Evolutionary conservation across 2,797 vertebrate genomes (phyloP).

Genomic region (Borostomias antarcticus): DNA sequence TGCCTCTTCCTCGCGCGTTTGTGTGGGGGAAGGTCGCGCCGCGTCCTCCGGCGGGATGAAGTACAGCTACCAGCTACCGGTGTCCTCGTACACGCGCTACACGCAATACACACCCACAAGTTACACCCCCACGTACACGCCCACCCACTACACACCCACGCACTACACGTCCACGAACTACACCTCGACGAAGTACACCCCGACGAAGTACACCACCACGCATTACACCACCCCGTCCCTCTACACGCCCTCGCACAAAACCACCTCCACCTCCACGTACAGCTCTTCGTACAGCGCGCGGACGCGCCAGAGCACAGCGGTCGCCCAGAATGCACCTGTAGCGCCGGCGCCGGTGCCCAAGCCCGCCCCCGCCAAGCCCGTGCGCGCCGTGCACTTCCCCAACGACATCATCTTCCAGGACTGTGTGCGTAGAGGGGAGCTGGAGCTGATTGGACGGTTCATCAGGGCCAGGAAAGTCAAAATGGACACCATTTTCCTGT

Average conservation of each 20-base stretch:
- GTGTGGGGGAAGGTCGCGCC: slow-evolving; percentile 46
- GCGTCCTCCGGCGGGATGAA: slow-evolving; percentile 78
- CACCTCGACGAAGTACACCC: slow-evolving; percentile 42
- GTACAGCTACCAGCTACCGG: slow-evolving; percentile 75
- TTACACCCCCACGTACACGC: slow-evolving; percentile 60
- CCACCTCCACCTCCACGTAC: slow-evolving; percentile 34
- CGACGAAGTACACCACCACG: slow-evolving; percentile 53
- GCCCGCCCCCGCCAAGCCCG: slow-evolving; percentile 57
- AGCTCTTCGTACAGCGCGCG: slow-evolving; percentile 46
- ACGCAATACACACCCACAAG: slow-evolving; percentile 57
- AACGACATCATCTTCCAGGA: slow-evolving; percentile 94
- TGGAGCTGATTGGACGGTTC: slow-evolving; percentile 94
- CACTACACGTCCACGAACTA: slow-evolving; percentile 52
- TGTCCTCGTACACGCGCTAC: slow-evolving; percentile 69
- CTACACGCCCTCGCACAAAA: slow-evolving; percentile 30
- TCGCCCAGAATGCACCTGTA: slow-evolving; percentile 37
- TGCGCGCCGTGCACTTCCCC: slow-evolving; percentile 86
- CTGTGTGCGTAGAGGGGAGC: slow-evolving; percentile 87
- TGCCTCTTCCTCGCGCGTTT: slow-evolving; percentile 52
- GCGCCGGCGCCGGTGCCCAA: neutral
- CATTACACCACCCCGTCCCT: slow-evolving; percentile 27
- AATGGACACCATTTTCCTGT: slow-evolving; percentile 89
- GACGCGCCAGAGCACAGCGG: slow-evolving; percentile 56
- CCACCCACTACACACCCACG: slow-evolving; percentile 50
- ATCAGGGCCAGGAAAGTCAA: slow-evolving; percentile 90